Base-by-base conservation (phyloP, 2,888 invertebrate species). In the Boloria selene region DNA sequence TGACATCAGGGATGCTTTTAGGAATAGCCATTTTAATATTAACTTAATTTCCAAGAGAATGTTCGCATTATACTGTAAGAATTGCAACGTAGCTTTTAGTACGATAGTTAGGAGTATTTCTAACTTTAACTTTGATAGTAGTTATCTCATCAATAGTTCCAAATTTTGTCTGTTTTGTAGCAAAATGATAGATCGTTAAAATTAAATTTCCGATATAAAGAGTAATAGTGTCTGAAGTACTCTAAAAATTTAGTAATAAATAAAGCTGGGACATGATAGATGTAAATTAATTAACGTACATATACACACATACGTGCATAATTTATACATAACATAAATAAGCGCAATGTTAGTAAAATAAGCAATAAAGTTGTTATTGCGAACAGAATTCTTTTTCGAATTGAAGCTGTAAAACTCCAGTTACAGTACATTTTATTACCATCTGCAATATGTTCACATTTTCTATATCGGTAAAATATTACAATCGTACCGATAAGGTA, bases 21-120 rank as follows among this genome's bases (percentile, higher is more conserved):
- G 56, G 16, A 59, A 64, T 55, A 51, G 51, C 51, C 18, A 51
- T 64, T 64, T 64, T 64, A 64, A 64, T 64, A 64, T 58, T 64
- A 64, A 64, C 56, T 51, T 64, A 42, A 51, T 64, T 64, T 64
- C 44, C 47, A 64, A 64, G 51, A 26, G 13, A 59, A 59, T 59
- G 59, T 38, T 59, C 59, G 31, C 13, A 38, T 49, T 59, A 59
- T 49, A 59, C 17, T 16, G 17, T 50, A 50, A 59, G 50, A 31
- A 49, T 38, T 59, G 18, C 59, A 18, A 16, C 22, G 16, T 18
- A 26, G 45, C 22, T 45, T 56, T 44, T 14, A 42, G 18, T 18
- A 14, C 18, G 18, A 55, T 45, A 26, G 26, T 26, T n/a, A 14
- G n/a, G 13, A n/a, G n/a, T 58, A 47, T 45, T 22, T 26, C n/a